phyloP scores from a whole-genome alignment of 2,113 vertebrate species.

The Poeciliopsis turrubarensis region DNA sequence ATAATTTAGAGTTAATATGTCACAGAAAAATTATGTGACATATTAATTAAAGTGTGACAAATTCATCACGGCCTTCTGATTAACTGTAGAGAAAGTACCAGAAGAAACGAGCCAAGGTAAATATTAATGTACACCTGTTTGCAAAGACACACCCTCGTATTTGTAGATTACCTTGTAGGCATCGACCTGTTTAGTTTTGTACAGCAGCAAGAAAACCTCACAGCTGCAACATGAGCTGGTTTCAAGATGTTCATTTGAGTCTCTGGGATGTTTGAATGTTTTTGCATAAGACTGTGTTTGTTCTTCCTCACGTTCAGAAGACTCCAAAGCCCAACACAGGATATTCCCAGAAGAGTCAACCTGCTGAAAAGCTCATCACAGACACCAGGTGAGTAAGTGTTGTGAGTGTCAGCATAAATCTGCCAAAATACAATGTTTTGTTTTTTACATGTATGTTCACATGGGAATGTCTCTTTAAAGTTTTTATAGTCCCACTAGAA shows the following conservation, averaged over 20 bases:
- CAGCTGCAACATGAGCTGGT: constrained; percentile 22
- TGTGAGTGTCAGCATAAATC: neutral
- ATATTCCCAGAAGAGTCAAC: constrained; percentile 49
- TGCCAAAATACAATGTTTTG: neutral
- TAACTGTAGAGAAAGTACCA: constrained; percentile 43
- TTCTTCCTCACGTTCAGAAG: constrained; percentile 64
- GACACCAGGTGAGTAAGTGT: constrained; percentile 62
- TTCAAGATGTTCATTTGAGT: constrained; percentile 65
- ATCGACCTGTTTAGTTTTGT: constrained; percentile 10
- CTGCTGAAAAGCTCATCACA: constrained; percentile 40
- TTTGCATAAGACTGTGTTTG: constrained; percentile 35
- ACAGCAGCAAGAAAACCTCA: constrained; percentile 24
- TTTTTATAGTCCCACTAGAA: neutral
- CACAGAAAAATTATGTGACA: too few relatives aligned
- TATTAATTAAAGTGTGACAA: neutral
- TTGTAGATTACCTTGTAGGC: constrained; percentile 26
- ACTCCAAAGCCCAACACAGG: constrained; percentile 59
- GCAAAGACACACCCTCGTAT: constrained; percentile 74
- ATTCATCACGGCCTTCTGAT: neutral
- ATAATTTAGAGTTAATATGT: too few relatives aligned
- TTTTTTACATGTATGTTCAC: neutral
- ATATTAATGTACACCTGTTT: constrained; percentile 77
- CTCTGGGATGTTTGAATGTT: constrained; percentile 23
- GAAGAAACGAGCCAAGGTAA: constrained; percentile 68
- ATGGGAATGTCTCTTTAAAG: neutral